Evolutionary conservation across 1,140 invertebrate species (phyloP).

Genomic region (Sycobia sp.): DNA sequence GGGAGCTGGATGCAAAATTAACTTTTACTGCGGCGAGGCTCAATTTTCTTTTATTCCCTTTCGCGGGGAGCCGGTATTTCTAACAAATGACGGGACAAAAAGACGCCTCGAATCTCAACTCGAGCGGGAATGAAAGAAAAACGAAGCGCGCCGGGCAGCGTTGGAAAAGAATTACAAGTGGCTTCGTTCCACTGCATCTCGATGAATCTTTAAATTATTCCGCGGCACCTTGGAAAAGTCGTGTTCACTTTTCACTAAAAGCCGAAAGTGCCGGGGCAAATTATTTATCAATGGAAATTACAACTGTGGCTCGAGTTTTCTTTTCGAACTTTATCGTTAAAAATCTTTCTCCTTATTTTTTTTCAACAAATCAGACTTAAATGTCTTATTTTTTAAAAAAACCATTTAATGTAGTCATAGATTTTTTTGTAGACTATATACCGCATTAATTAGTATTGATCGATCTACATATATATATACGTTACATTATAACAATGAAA

Average conservation of each 20-base stretch:
- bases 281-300: constrained; percentile 22
- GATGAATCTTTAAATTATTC: constrained; percentile 62
- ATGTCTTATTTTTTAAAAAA: too few relatives aligned
- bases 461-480: too few relatives aligned
- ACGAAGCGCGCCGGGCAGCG: constrained; percentile 30
- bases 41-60: constrained; percentile 25
- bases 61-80: constrained; percentile 39
- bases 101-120: constrained; percentile 39
- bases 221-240: constrained; percentile 36
- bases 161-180: constrained; percentile 61
- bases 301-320: too few relatives aligned
- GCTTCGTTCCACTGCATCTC: constrained; percentile 52
- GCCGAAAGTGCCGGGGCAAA: constrained; percentile 2
- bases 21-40: constrained; percentile 45
- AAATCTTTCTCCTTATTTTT: too few relatives aligned
- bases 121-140: constrained; percentile 35
- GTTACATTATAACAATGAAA: too few relatives aligned
- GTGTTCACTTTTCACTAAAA: constrained; percentile 16
- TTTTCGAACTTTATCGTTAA: too few relatives aligned
- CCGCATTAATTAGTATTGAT: too few relatives aligned
- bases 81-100: constrained; percentile 52
- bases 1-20: constrained; percentile 58
- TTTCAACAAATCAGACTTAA: too few relatives aligned
- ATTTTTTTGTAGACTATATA: too few relatives aligned
- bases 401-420: too few relatives aligned